phyloP scores from a whole-genome alignment of 2,888 invertebrate species.

The Spatulosminthurus flaviceps region DNA sequence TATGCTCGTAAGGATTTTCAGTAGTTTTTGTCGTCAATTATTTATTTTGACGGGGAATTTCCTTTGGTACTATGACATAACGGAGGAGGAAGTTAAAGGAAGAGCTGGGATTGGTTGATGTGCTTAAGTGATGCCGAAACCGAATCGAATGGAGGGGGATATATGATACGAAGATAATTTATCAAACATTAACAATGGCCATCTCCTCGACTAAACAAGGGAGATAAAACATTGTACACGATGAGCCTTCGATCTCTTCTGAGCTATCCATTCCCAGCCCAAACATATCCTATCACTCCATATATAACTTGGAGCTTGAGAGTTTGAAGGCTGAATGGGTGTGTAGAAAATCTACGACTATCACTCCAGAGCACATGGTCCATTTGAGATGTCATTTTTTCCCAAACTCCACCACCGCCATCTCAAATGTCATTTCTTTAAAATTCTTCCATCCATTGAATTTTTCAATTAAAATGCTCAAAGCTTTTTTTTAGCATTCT shows the following conservation, averaged over 20 bases:
- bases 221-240: constrained; percentile 42
- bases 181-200: constrained; percentile 49
- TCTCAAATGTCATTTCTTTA: too few relatives aligned
- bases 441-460: too few relatives aligned
- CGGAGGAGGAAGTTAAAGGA: not conserved
- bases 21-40: not conserved
- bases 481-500: too few relatives aligned
- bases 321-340: constrained; percentile 14
- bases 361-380: constrained; percentile 38
- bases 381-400: constrained; percentile 31
- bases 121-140: constrained; percentile 46
- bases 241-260: constrained; percentile 37
- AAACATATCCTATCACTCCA: constrained; percentile 24
- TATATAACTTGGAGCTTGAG: too few relatives aligned
- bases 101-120: constrained; percentile 38
- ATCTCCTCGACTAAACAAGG: constrained; percentile 37
- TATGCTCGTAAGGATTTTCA: too few relatives aligned
- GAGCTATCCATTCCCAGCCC: not conserved
- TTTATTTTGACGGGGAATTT: too few relatives aligned
- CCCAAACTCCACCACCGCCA: too few relatives aligned
- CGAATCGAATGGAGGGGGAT: constrained; percentile 48
- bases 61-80: not conserved
- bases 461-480: too few relatives aligned
- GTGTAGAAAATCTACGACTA: constrained; percentile 29
- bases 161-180: constrained; percentile 50